Evolutionary conservation across 2,888 invertebrate genomes (phyloP), one percentile per base, ranked within the genome.

Genomic region (Calliphora vomitoria): DNA sequence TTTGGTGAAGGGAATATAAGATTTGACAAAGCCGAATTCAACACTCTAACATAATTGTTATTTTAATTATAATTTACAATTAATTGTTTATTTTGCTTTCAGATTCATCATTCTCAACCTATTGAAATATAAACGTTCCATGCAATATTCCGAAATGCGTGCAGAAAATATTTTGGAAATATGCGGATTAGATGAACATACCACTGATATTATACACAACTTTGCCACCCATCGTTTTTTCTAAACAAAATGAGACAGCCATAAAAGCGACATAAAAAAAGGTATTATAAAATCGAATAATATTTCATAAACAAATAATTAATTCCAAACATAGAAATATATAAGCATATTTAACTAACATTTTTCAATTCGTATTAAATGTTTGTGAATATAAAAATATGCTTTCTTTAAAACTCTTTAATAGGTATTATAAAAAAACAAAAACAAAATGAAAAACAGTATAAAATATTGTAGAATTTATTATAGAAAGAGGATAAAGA

Each of bases 101-200:
- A 93, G 94, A 87, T 91, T 91, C 25, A 91, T 93, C 3, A 90
- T 93, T 20, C 69, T 93, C 10, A 91, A 92, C 74, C 89, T 94
- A 58, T 90, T 91, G 4, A 92, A 90, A 66, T 88, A 85, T 58
- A 91, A 90, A 13, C 90, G 87, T 47, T 93, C 92, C 44, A 93
- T 93, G 93, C 10, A 13, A 10, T 93, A 92, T 79, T 90, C 91
- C 4, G 64, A n/a, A 1, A 64, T 53, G 53, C 89, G 89, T 1
- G 90, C 89, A 18, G 92, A 93, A 82, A 91, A 93, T 87, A 93
- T 94, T 83, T 91, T 95, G 88, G 94, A 94, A 88, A 92, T 95
- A 75, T 94, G 94, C 89, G 95, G 95, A 80, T 93, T 95, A 88
- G 94, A 94, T 89, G 93, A 93, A 53, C 92, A 94, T 80, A 94